Base-by-base conservation (phyloP, 2,113 vertebrate genomes). In the Microtus oregoni region DNA sequence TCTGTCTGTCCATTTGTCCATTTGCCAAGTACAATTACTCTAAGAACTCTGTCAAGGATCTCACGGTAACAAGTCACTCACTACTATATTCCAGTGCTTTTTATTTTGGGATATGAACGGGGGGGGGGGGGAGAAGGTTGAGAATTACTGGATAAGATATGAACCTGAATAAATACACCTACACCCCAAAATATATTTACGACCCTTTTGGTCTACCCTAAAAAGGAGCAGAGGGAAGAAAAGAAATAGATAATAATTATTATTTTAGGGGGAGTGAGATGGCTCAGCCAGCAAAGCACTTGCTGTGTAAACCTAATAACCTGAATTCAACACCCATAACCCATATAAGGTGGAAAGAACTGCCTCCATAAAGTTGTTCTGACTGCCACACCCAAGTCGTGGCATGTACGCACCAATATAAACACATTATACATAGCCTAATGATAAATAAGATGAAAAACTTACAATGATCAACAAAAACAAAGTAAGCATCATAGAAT, bases 11-110 rank as follows among this genome's bases (percentile, higher is more conserved):
- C 91, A 91, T 76, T 90, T 94, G 86, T 55, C 47, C 91, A 91
- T 72, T 90, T 94, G 86, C 50, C 65, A 92, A 65, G 68, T 86
- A 91, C 5, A 94, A 92, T 79, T 76, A 86, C 28, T 82, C 55
- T 32, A 70, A 6, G 15, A 91, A 91, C 82, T 30, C 94, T 75
- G 22, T 38, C 91, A 32, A 92, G 75, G 55, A 50, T 75, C n/a
- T 88, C 77, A 82, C 20, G 2, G 22, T 81, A 78, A 87, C 75
- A 96, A 90, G 30, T 32, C 79, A 87, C 52, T n/a, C 75, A 83
- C 52, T 72, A 94, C 30, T 70, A 52, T 65, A 22, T 41, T 89
- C 11, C 10, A n/a, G 11, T 83, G 11, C 35, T 58, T 92, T 87
- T 35, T 93, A 87, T 32, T 96, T 58, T 90, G 76, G 38, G 26